Evolutionary conservation across 2,113 vertebrate species (phyloP).

Genomic region (Halichoerus grypus): DNA sequence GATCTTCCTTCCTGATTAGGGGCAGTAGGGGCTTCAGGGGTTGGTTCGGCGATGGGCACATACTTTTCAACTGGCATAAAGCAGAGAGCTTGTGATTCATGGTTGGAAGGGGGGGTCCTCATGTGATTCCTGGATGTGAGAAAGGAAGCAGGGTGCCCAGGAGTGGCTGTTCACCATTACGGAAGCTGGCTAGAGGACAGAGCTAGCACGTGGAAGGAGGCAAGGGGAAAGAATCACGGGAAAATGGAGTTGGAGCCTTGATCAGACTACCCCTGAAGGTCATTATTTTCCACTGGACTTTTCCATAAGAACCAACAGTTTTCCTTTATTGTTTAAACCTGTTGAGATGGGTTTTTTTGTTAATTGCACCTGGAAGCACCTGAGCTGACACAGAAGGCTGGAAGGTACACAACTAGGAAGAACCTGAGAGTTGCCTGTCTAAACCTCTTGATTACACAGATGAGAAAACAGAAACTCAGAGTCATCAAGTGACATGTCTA

Average conservation of each 20-base stretch:
- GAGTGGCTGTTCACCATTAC: background rate
- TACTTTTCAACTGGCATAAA: background rate
- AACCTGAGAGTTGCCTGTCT: background rate
- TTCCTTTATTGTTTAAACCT: background rate
- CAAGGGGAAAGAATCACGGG: background rate
- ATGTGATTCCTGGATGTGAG: background rate
- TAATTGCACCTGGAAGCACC: background rate
- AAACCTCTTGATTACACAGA: background rate
- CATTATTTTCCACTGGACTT: background rate
- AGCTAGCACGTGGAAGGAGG: background rate
- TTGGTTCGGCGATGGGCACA: background rate
- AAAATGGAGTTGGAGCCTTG: background rate
- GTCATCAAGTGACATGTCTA: background rate
- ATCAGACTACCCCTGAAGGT: background rate
- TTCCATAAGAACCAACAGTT: background rate
- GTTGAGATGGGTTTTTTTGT: background rate
- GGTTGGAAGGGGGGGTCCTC: background rate
- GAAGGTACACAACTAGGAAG: background rate
- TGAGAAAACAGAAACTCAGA: conserved; percentile 1
- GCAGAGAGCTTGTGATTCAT: background rate
- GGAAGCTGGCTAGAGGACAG: background rate
- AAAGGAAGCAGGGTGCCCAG: background rate
- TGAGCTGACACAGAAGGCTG: background rate
- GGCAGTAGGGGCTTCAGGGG: background rate
- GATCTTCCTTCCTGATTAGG: background rate